Conservation (phyloP, 1,140 invertebrate genomes). For the Thaumetopoea pityocampa region DNA sequence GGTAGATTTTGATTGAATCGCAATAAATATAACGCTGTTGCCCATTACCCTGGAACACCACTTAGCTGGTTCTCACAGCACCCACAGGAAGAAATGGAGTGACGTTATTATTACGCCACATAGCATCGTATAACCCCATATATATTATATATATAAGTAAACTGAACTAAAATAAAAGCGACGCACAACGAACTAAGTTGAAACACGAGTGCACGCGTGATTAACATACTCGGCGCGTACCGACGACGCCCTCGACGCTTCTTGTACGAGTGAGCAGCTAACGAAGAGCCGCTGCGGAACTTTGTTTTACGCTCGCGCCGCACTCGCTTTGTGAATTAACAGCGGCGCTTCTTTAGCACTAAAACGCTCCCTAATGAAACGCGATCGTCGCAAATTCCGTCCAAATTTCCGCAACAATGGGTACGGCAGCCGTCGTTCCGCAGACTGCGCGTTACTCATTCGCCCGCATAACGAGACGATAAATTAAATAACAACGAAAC, state of each 20-base stretch:
- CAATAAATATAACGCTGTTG: too few species aligned
- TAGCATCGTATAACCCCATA: too few species aligned
- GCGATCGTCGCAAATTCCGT: constrained; percentile 62
- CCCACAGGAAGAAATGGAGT: too few species aligned
- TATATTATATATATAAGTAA: too few species aligned
- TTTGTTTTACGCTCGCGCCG: constrained; percentile 49
- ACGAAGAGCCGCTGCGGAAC: constrained; percentile 61
- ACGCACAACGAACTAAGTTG: constrained; percentile 9
- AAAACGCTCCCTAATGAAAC: constrained; percentile 65
- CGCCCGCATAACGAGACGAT: constrained; percentile 53
- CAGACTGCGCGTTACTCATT: constrained; percentile 32
- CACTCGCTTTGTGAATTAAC: constrained; percentile 57
- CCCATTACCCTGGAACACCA: too few species aligned
- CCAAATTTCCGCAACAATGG: constrained; percentile 65
- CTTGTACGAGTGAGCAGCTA: constrained; percentile 54
- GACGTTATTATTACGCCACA: too few species aligned
- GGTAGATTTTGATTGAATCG: too few species aligned
- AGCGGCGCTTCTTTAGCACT: constrained; percentile 46
- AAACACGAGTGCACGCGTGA: constrained; percentile 18
- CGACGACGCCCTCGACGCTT: constrained; percentile 21
- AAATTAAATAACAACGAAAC: constrained; percentile 69
- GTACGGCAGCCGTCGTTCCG: constrained; percentile 41
- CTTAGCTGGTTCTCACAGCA: too few species aligned
- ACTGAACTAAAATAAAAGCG: constrained; percentile 6
- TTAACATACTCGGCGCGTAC: constrained; percentile 40